Base-by-base conservation (phyloP, 1,140 invertebrate species). In the Drosophila suzukii region DNA sequence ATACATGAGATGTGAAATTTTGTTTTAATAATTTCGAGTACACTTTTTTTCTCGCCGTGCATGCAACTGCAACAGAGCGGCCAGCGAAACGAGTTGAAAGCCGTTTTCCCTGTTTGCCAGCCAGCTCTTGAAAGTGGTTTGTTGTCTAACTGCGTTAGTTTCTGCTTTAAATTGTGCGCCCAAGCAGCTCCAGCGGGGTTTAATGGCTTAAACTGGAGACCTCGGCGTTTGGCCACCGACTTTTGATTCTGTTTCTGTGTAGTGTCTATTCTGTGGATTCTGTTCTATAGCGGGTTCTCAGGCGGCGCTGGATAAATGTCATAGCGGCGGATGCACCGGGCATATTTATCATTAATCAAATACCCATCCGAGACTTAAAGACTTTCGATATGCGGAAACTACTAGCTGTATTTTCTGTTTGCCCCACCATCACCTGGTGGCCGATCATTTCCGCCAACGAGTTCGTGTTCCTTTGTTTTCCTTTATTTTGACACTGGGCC, bases 71-170 rank as follows among this genome's bases (percentile, higher is more conserved):
- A 60, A 68, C 68, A 65, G 50, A 62, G 58, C 53, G 51, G 73
- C 58, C 56, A 75, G 72, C 70, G 65, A 78, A 86, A 86, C 82
- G 82, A 88, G 83, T 89, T 78, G 81, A 89, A 89, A 89, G 84
- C 85, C 77, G 85, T 89, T 89, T 89, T 89, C 85, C 81, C 81
- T 89, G 84, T 89, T 88, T 81, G 80, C 82, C 63, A 74, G 60
- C 49, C 72, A 80, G 59, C 80, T 75, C 84, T 89, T 89, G 81
- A 89, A 89, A 89, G 81, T 89, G 81, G 85, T 88, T 89, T 84
- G 81, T 84, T 84, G 84, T 89, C 84, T 75, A 85, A 90, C 84
- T 90, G 84, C 85, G 85, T 89, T 88, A 88, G 84, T 78, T 84
- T 77, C 65, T 84, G 81, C 76, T 81, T 88, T 88, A 88, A 88